Evolutionary conservation across 1,140 invertebrate genomes (phyloP), one percentile per base, ranked within the genome.

Genomic region (Drosophila oshimai): DNA sequence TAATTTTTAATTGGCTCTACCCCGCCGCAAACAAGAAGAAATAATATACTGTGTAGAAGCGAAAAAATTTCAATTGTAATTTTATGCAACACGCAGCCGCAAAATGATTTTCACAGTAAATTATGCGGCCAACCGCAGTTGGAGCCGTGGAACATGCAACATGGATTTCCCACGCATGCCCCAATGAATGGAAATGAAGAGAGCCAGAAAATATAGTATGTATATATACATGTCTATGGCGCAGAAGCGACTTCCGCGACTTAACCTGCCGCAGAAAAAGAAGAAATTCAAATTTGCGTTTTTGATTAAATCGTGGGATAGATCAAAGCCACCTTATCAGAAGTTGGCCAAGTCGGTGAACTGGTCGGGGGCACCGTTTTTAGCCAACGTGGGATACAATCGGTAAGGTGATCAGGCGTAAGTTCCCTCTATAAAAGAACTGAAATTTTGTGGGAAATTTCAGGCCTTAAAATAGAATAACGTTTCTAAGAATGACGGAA

Each of bases 231-330:
- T 17, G 18, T 61, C 28, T 22, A 39, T 24, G 18, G 57, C 17
- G 26, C 41, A 73, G 34, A 72, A 62, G 69, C 81, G 49, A 84
- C 79, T 84, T 84, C 79, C 80, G 74, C 58, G 54, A 67, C 22
- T 37, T n/a, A 49, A 31, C 34, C 51, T 29, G 71, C 45, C 29
- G 26, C 26, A 61, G 39, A 31, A 33, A 45, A 34, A n/a, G 24
- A 54, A 46, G 37, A 26, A 28, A 36, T 60, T 39, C 36, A 71
- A 78, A 88, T 88, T 88, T 84, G 78, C 84, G 83, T 78, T 88
- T 88, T 88, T 88, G 83, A 88, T 88, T 88, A 75, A 89, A 83
- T 88, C 83, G 78, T 88, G 83, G 83, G 83, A 88, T 83, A 88
- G 67, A 81, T 71, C 72, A 72, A 60, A 72, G 62, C 46, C 37